Base-by-base conservation (phyloP, 2,888 invertebrate genomes). In the Diarsia mendica region DNA sequence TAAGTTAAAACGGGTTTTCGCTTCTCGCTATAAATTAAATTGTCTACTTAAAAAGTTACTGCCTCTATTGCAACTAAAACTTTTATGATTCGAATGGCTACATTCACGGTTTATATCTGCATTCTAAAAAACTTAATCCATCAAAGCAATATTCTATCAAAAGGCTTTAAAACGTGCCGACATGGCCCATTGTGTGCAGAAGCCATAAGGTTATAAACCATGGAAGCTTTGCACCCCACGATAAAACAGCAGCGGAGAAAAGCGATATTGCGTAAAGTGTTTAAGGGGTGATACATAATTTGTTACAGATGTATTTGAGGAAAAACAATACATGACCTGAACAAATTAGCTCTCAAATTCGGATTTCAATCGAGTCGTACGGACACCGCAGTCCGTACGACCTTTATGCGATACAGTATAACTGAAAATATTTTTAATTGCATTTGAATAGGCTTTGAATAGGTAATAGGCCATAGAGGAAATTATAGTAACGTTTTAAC, bases 171-270 rank as follows among this genome's bases (percentile, higher is more conserved):
- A 80, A 61, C 46, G 46, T 33, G 51, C 49, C 44, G 61, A 44
- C 23, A 64, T 48, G 44, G 20, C 4, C 64, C 64, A 58, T 77
- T 77, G 49, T 72, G 64, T 73, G 44, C 70, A 77, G 46, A 55
- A 33, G 15, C 66, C 58, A 77, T 71, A 13, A 49, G 51, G 48
- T 74, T 68, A 80, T 85, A 85, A 83, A 77, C 72, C 77, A 67
- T 61, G 13, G 53, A 11, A 23, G 72, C 23, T 85, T 77, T 61
- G 60, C 82, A 72, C 51, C 48, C 80, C 28, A 70, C 66, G 60
- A 84, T 82, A 82, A 82, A 84, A 84, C n/a, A 33, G 44, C 15
- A 55, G 67, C 71, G 9, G 51, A 55, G 51, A 65, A 72, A 53
- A 64, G 55, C 67, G 77, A 82, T 85, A 77, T 68, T 53, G 61